phyloP scores from a whole-genome alignment of 2,797 vertebrate species.

The Bradypus variegatus region DNA sequence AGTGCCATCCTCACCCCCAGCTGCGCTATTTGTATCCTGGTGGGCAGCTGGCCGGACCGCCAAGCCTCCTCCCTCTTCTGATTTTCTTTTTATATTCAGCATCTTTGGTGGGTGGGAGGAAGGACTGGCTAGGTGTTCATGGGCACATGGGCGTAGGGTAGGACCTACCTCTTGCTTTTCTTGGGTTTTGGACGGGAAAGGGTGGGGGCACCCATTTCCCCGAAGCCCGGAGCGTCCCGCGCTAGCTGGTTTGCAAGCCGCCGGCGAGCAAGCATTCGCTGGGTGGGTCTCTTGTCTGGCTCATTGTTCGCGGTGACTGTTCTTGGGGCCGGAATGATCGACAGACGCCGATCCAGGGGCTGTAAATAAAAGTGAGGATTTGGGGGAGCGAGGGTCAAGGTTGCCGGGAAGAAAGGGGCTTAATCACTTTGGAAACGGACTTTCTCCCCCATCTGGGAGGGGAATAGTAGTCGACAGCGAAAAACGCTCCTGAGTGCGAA shows the following conservation, averaged over 20 bases:
- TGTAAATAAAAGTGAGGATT: background rate
- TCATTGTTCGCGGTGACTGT: conserved; percentile 64
- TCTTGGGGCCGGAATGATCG: background rate
- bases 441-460: background rate
- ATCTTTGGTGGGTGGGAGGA: conserved; percentile 31
- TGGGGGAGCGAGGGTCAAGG: background rate
- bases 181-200: background rate
- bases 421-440: background rate
- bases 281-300: conserved; percentile 65
- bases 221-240: conserved; percentile 21
- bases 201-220: background rate
- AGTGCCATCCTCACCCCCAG: background rate
- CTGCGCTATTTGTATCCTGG: background rate
- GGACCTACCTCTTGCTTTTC: background rate
- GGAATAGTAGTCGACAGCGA: background rate
- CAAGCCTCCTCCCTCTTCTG: background rate
- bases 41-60: conserved; percentile 23
- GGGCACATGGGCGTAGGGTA: background rate
- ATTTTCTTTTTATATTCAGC: background rate
- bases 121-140: background rate
- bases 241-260: background rate
- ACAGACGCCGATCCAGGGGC: background rate
- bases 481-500: conserved; percentile 48
- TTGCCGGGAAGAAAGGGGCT: background rate
- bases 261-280: conserved; percentile 17